Evolutionary conservation across 2,113 vertebrate genomes (phyloP).

Genomic region (Piliocolobus tephrosceles): DNA sequence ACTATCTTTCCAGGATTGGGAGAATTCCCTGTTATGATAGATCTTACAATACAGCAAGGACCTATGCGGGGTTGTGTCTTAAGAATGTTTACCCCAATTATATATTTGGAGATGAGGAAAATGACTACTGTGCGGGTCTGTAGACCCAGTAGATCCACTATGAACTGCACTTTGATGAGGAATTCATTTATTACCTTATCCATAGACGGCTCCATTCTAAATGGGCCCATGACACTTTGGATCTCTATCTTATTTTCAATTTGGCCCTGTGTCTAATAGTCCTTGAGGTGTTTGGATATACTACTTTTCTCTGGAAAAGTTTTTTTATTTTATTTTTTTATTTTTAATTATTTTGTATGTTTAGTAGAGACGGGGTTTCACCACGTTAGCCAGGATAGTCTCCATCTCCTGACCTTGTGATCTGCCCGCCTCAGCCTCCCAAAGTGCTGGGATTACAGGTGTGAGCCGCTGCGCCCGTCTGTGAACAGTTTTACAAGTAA

Average conservation of each 20-base stretch:
- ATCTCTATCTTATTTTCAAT: neutral
- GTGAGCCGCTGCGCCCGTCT: neutral
- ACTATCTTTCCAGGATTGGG: neutral
- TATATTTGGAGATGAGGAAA: neutral
- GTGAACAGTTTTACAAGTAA: neutral
- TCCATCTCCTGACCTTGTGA: too few species aligned
- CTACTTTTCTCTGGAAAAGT: neutral
- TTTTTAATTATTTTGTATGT: too few species aligned
- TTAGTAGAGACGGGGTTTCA: too few species aligned
- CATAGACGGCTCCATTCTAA: neutral
- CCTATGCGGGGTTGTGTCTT: neutral
- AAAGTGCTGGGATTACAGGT: too few species aligned
- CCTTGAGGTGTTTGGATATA: neutral
- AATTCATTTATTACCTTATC: neutral
- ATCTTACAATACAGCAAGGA: neutral
- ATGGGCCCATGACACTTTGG: neutral
- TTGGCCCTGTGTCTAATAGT: neutral
- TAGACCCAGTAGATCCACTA: neutral
- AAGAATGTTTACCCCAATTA: neutral
- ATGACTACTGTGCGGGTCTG: neutral
- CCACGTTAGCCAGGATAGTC: too few species aligned
- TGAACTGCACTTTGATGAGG: neutral
- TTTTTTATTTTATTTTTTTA: neutral
- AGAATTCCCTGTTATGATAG: neutral
- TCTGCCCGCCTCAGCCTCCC: too few species aligned